These are phyloP conservation scores for Carpatolechia fugitivella DNA, from an alignment of 2,888 invertebrate species.

Conservation along the genomic window DNA sequence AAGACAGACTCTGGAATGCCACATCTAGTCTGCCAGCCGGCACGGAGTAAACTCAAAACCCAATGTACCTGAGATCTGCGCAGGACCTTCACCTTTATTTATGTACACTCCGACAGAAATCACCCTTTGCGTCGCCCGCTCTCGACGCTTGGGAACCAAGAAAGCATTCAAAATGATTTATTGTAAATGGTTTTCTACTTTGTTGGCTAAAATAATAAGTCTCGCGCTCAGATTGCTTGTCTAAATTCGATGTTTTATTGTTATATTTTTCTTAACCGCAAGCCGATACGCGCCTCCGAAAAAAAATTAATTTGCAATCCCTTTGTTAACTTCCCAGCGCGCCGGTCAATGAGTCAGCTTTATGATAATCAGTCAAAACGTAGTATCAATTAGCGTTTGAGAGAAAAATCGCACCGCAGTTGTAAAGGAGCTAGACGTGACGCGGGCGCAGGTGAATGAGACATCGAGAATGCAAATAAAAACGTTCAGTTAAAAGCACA, in stretches of 20 bases:
- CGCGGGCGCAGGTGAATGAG: conserved; percentile 58
- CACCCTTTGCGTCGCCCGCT: conserved; percentile 77
- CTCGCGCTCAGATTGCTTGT: conserved; percentile 62
- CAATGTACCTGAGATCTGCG: conserved; percentile 69
- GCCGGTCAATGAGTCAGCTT: conserved; percentile 46
- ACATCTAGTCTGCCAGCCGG: conserved; percentile 33
- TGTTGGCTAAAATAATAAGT: conserved; percentile 79
- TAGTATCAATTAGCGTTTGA: conserved; percentile 33
- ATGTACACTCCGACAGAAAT: conserved; percentile 77
- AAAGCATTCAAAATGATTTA: conserved; percentile 79
- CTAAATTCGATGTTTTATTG: conserved; percentile 74
- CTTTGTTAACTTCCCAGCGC: conserved; percentile 48
- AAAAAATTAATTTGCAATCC: conserved; percentile 60
- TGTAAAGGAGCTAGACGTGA: conserved; percentile 42
- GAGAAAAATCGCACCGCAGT: conserved; percentile 34
- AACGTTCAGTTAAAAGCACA: conserved; percentile 65
- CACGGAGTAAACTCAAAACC: conserved; percentile 40
- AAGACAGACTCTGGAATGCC: conserved; percentile 10
- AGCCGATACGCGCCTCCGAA: conserved; percentile 46
- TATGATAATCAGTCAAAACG: conserved; percentile 40
- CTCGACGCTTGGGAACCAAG: conserved; percentile 74
- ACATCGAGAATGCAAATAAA: conserved; percentile 64
- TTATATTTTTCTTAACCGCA: conserved; percentile 57
- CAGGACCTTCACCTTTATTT: conserved; percentile 76
- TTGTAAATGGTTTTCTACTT: conserved; percentile 80